Evolutionary conservation across 2,888 invertebrate genomes (phyloP).

Genomic region (Andricus quercusramuli): DNA sequence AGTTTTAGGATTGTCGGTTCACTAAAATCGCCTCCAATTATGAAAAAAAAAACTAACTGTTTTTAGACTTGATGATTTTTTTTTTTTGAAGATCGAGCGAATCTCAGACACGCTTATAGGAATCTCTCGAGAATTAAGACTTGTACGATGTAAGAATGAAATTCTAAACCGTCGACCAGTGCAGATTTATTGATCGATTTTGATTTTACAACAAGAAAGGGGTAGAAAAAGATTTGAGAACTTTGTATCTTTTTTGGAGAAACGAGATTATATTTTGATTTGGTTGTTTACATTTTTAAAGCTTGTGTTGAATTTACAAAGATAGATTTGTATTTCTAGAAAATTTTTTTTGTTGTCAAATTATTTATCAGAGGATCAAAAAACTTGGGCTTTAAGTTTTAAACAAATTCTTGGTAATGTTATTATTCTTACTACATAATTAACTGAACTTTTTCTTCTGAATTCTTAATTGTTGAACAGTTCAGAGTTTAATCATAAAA

Average conservation of each 20-base stretch:
- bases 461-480: no score
- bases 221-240: not conserved
- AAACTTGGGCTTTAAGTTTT: no score
- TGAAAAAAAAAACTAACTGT: not conserved
- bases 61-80: not conserved
- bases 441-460: no score
- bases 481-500: no score
- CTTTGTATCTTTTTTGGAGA: conserved; percentile 4
- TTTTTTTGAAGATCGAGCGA: not conserved
- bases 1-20: conserved; percentile 21
- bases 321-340: no score
- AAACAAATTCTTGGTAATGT: no score
- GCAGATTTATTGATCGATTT: not conserved
- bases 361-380: no score
- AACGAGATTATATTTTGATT: not conserved
- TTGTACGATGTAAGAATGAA: conserved; percentile 36
- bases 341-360: no score
- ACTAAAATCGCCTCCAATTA: conserved; percentile 9
- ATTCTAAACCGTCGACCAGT: conserved; percentile 30
- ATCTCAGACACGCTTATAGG: conserved; percentile 23
- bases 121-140: conserved; percentile 38
- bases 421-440: no score
- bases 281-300: no score
- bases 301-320: no score
- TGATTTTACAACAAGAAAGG: not conserved